Base-by-base conservation (phyloP, 2,113 vertebrate species). In the Lathamus discolor region DNA sequence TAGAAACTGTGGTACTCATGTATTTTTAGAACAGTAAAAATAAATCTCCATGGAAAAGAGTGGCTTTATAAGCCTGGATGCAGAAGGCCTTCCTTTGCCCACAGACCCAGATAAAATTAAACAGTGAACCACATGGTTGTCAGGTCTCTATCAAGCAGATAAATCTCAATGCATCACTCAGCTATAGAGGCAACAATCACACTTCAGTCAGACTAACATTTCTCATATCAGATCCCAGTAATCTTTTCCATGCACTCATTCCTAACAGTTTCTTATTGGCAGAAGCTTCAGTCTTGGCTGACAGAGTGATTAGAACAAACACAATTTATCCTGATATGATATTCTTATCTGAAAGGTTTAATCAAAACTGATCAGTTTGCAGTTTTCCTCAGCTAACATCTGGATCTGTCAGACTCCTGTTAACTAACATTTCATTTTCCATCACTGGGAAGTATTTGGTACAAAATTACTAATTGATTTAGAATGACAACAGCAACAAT, bases 21-120 rank as follows among this genome's bases (percentile, higher is more conserved):
- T 96, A 96, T 96, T 97, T 96, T 96, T 96, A 95, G 96, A 95
- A 75, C 5, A 54, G 73, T 66, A 86, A 95, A 96, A 96, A 93
- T 92, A 95, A 95, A 91, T 84, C 77, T 84, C 75, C 77, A 89
- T 46, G 93, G 93, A 96, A 95, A 95, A 92, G 37, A 90, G 83
- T 61, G 62, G 74, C 87, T 96, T 96, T 91, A 91, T 77, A 76
- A 93, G 92, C 27, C 61, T 95, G 95, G 80, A 84, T 66, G 80
- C 10, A 92, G 91, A 84, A 92, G 95, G 11, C 80, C 67, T 96
- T 95, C 86, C 74, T 92, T 89, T 89, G 74, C 88, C 69, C 88
- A 84, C 52, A 81, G 90, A 86, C 52, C 66, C 93, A 78, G 86
- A 91, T 44, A 90, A 88, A 95, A 96, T 63, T 61, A 63, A 93